phyloP scores from a whole-genome alignment of 2,888 invertebrate species.

The Pilophorus perplexus region DNA sequence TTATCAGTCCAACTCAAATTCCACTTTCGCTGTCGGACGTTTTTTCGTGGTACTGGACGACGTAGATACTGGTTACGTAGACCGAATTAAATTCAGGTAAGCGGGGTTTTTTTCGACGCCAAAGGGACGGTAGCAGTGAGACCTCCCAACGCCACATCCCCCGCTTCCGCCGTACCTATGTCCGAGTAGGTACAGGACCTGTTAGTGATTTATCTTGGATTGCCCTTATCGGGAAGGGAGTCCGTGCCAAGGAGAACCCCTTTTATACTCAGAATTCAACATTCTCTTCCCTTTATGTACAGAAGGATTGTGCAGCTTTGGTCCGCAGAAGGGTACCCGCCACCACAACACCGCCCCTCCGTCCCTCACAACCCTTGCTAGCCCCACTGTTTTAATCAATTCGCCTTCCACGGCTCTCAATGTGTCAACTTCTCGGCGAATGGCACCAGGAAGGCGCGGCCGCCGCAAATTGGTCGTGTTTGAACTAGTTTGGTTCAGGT shows the following conservation, averaged over 20 bases:
- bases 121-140: no score
- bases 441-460: neutral
- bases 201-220: slow-evolving; percentile 31
- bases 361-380: no score
- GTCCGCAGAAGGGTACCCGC: slow-evolving; percentile 8
- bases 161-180: neutral
- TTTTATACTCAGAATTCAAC: slow-evolving; percentile 35
- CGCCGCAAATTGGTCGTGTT: no score
- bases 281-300: slow-evolving; percentile 39
- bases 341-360: no score
- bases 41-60: no score
- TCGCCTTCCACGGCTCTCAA: neutral
- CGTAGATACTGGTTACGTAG: no score
- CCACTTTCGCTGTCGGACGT: no score
- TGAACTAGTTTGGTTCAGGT: no score
- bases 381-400: slow-evolving; percentile 20
- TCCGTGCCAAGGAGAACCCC: slow-evolving; percentile 40
- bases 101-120: no score
- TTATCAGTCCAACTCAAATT: no score
- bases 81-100: no score
- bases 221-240: slow-evolving; percentile 18
- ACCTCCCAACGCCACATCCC: no score
- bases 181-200: slow-evolving; percentile 19
- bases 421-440: neutral
- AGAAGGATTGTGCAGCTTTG: neutral